Conservation (phyloP, 2,113 vertebrate genomes). For the Chaetodon auriga region DNA sequence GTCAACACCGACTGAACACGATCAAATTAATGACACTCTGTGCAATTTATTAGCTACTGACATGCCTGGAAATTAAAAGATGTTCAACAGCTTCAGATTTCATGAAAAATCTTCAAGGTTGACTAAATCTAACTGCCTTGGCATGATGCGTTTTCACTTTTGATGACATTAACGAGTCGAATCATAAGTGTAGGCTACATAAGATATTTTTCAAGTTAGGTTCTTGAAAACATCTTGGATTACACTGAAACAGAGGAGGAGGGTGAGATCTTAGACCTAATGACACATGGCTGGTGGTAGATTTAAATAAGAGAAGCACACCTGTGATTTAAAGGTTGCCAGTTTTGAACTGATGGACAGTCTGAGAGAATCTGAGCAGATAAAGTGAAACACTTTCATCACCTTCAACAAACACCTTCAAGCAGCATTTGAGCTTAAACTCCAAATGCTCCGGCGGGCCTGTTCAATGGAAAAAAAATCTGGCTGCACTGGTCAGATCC, state of each 20-base stretch:
- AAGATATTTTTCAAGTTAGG: conserved; percentile 7
- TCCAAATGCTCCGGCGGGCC: neutral
- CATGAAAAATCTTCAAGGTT: neutral
- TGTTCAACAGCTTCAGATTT: neutral
- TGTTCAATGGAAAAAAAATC: neutral
- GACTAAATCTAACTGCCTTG: neutral
- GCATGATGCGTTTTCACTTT: neutral
- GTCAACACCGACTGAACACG: neutral
- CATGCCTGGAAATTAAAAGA: neutral
- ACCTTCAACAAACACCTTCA: neutral
- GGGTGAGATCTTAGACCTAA: neutral
- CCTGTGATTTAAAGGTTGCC: conserved; percentile 7
- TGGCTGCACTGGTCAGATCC: conserved; percentile 18
- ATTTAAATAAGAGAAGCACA: conserved; percentile 4
- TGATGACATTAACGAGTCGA: conserved; percentile 17
- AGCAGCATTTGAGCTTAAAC: conserved; percentile 4
- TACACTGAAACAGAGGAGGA: neutral
- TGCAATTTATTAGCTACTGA: neutral
- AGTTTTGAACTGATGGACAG: neutral
- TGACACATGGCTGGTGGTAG: neutral
- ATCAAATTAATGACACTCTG: neutral
- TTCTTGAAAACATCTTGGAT: neutral
- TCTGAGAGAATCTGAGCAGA: conserved; percentile 4
- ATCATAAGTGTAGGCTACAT: conserved; percentile 1
- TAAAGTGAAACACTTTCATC: neutral